Conservation (phyloP, 1,140 invertebrate species). For the Drosophila murphyi region DNA sequence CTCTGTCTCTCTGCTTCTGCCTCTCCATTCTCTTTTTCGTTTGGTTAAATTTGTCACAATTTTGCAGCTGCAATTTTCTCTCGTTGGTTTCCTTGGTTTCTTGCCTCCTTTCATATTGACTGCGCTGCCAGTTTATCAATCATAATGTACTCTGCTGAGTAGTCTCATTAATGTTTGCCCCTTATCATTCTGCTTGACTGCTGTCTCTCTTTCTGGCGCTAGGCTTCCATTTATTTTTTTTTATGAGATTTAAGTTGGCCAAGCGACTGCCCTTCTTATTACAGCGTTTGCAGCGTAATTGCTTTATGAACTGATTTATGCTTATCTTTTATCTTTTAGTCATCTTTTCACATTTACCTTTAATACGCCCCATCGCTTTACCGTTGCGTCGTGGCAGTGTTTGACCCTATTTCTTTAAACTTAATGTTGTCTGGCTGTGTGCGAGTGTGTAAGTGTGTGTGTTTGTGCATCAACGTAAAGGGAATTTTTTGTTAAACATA, state of each 20-base stretch:
- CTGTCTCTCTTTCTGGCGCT: slow-evolving; percentile 2
- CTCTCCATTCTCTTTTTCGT: neutral
- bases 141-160: slow-evolving; percentile 69
- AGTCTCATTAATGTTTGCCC: slow-evolving; percentile 68
- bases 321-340: slow-evolving; percentile 76
- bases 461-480: slow-evolving; percentile 5
- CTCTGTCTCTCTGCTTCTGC: slow-evolving; percentile 5
- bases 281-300: slow-evolving; percentile 57
- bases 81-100: slow-evolving; percentile 10
- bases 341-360: slow-evolving; percentile 80
- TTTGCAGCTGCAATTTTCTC: slow-evolving; percentile 47
- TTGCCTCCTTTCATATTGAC: no score
- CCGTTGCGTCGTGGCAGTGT: slow-evolving; percentile 19
- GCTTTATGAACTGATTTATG: slow-evolving; percentile 77
- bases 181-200: slow-evolving; percentile 47
- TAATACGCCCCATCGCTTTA: slow-evolving; percentile 49
- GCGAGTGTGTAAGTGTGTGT: neutral
- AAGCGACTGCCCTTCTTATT: slow-evolving; percentile 32
- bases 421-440: slow-evolving; percentile 59
- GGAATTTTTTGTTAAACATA: slow-evolving; percentile 14
- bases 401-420: slow-evolving; percentile 75
- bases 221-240: neutral
- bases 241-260: slow-evolving; percentile 6
- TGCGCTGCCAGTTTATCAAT: slow-evolving; percentile 64
- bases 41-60: slow-evolving; percentile 71